Percentiles rank a stretch among this genome's conserved stretches.
phyloP scores from a whole-genome alignment of 2,113 vertebrate species.

The Marmota flaviventris region DNA sequence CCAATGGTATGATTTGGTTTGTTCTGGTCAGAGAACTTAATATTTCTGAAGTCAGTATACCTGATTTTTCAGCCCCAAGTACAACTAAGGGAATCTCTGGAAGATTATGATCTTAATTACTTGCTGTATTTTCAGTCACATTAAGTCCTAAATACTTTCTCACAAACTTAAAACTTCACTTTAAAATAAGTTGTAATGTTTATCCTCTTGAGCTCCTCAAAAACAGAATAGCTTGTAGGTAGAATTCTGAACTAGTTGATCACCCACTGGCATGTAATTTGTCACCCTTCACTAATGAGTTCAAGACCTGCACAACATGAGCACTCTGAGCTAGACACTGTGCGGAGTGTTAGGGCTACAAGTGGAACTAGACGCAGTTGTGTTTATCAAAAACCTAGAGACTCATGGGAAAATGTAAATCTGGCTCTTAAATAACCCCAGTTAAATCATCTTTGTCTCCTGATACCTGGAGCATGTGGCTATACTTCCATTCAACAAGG shows the following conservation, averaged over 20 bases:
- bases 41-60: not conserved
- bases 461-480: constrained; percentile 50
- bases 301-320: not conserved
- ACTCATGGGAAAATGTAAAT: constrained; percentile 39
- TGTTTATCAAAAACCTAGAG: not conserved
- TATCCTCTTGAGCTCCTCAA: not conserved
- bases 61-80: not conserved
- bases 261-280: not conserved
- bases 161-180: not conserved
- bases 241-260: constrained; percentile 14
- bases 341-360: not conserved
- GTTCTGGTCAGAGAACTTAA: not conserved
- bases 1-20: not conserved
- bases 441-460: constrained; percentile 52
- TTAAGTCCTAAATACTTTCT: not conserved
- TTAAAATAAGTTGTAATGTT: not conserved
- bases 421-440: constrained; percentile 30
- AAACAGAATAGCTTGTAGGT: not conserved
- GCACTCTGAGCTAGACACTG: not conserved
- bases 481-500: constrained; percentile 18
- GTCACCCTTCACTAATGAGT: not conserved
- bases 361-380: not conserved
- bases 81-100: not conserved
- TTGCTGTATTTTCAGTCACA: constrained; percentile 2
- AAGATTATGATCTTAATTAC: not conserved